Evolutionary conservation across 2,797 vertebrate species (phyloP).

Genomic region (Falco cherrug): DNA sequence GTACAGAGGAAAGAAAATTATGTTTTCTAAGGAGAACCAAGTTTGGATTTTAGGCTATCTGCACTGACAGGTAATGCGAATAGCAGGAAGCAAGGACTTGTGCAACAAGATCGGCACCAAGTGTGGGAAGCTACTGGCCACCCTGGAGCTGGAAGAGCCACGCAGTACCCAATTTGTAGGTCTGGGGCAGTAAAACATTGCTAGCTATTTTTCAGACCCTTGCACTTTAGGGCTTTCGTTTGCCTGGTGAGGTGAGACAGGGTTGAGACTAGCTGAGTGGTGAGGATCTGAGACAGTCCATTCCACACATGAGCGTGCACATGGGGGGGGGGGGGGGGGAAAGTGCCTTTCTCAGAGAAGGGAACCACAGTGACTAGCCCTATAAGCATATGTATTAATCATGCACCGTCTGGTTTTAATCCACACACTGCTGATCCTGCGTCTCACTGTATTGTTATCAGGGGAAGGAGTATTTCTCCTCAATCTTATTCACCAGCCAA

Average conservation of each 20-base stretch:
- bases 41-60: background rate
- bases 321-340: background rate
- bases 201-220: background rate
- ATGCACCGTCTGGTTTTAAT: constrained; percentile 85
- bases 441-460: constrained; percentile 82
- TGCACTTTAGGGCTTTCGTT: background rate
- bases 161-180: background rate
- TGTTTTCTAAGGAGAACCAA: background rate
- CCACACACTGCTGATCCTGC: constrained; percentile 80
- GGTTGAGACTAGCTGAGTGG: constrained; percentile 25
- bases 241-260: constrained; percentile 21
- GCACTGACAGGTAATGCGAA: background rate
- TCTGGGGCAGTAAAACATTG: background rate
- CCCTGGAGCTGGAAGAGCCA: background rate
- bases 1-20: background rate
- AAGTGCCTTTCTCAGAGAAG: constrained; percentile 74
- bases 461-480: constrained; percentile 81
- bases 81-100: background rate
- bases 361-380: constrained; percentile 80
- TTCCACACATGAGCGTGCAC: constrained; percentile 54
- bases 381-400: constrained; percentile 84
- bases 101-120: background rate
- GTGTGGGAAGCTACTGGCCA: background rate
- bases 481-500: constrained; percentile 81
- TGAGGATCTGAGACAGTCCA: constrained; percentile 51